Evolutionary conservation across 2,113 vertebrate genomes (phyloP).

Genomic region (Melanocharis versteri): DNA sequence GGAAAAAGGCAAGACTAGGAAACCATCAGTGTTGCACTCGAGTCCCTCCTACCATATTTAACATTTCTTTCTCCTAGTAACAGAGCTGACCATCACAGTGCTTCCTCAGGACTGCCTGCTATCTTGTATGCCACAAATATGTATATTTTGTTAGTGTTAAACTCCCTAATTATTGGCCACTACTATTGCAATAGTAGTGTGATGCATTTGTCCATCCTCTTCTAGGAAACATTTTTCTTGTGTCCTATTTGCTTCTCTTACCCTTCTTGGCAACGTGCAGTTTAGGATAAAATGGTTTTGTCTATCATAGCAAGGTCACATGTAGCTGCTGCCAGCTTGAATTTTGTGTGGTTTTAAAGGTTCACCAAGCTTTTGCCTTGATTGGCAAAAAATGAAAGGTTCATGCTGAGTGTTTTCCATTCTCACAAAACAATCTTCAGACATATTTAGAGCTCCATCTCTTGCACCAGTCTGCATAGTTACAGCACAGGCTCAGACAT

Average conservation of each 20-base stretch:
- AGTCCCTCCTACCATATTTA: not conserved
- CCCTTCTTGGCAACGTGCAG: not conserved
- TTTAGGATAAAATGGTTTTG: not conserved
- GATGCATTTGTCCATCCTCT: not conserved
- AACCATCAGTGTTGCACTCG: not conserved
- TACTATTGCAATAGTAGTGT: not conserved
- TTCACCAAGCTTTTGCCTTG: not conserved
- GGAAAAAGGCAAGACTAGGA: not conserved
- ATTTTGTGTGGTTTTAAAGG: not conserved
- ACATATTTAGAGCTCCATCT: not conserved
- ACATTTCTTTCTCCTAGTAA: not conserved
- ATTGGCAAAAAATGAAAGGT: not conserved
- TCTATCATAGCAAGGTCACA: not conserved
- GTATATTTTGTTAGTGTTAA: not conserved
- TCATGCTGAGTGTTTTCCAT: not conserved
- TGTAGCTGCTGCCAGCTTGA: not conserved
- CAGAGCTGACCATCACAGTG: not conserved
- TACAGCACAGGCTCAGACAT: fast-evolving
- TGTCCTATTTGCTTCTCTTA: not conserved
- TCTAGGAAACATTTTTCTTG: not conserved
- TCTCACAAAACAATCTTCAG: not conserved
- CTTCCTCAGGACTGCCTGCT: not conserved
- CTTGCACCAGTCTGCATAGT: not conserved
- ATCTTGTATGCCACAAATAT: not conserved
- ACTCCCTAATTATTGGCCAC: not conserved